Evolutionary conservation across 2,113 vertebrate species (phyloP).

Genomic region (Progne subis): DNA sequence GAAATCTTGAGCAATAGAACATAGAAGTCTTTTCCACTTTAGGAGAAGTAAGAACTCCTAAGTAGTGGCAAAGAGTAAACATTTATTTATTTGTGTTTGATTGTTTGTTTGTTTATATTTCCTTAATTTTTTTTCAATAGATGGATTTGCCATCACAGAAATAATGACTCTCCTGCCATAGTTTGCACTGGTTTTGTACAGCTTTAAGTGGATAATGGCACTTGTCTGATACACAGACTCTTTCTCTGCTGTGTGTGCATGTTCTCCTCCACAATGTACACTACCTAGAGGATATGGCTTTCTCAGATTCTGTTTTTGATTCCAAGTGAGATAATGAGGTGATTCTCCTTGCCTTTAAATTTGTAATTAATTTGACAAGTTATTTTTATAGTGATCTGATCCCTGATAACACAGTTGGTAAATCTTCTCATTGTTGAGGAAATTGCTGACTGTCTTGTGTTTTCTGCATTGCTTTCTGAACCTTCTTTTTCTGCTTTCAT

Average conservation of each 20-base stretch:
- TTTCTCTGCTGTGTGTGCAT: background rate
- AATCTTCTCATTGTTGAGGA: background rate
- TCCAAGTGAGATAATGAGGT: background rate
- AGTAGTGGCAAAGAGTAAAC: background rate
- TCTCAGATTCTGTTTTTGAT: background rate
- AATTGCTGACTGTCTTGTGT: background rate
- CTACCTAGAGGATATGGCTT: background rate
- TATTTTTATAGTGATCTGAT: background rate
- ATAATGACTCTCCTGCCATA: background rate
- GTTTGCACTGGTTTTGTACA: background rate
- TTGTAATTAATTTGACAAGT: background rate
- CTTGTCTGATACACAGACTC: background rate
- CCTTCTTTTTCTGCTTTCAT: background rate
- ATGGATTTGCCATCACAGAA: background rate
- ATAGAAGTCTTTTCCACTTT: background rate
- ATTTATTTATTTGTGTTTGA: too few species aligned
- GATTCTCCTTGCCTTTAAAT: background rate
- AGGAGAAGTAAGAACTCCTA: background rate
- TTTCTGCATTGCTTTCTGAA: background rate
- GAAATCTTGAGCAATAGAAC: background rate
- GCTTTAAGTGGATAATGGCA: background rate
- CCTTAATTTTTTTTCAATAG: background rate
- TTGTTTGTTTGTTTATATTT: background rate
- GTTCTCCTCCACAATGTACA: background rate
- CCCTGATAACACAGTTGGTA: background rate